Evolutionary conservation across 2,113 vertebrate genomes (phyloP), one percentile per base, ranked within the genome.

Genomic region (Pica pica): DNA sequence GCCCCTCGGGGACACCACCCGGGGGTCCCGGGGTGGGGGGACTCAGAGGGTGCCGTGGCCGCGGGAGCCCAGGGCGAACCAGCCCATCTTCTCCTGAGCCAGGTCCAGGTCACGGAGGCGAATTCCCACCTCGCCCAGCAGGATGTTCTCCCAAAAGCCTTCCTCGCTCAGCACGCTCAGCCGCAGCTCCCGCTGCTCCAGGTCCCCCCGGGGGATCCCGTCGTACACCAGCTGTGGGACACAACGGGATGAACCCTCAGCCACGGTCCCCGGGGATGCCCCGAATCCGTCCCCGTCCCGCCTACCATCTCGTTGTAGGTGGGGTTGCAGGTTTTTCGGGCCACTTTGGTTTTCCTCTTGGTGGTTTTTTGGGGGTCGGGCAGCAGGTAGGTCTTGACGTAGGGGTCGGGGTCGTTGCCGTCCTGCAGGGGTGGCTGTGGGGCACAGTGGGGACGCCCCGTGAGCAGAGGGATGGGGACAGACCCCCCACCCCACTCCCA

Each of bases 221-320:
- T 99, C 99, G 9, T 99, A 99, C 71, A 99, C 98, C 98, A 99
- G 97, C 99, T 99, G 97, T 1, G 41, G 21, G 18, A 91, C 23
- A 83, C 57, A 49, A 59, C 0, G 1, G 74, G 37, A 24, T 35
- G 50, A 44, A 55, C 8, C 7, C n/a, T 94, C 67, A 94, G 57
- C 3, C 28, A 3, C 0, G 1, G 39, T 16, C 12, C 18, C 0
- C 1, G 3, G 7, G 3, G 2, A 4, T 2, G 4, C 22, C 27
- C 14, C 16, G 2, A 3, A 20, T 1, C 44, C 9, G 2, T 3
- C 20, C 28, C 39, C 44, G 0, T 0, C 33, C 98, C 98, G 98
- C 99, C 9, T 41, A 99, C 99, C 99, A 99, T 99, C 97, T 99
- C 99, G 18, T 99, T 99, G 97, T 99, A 99, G 47, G 99, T 99